Percentiles rank a stretch among this genome's conserved stretches.
These are phyloP conservation scores for Chamaetylas fuelleborni DNA, from an alignment of 2,113 vertebrate species.

Conservation along the genomic window DNA sequence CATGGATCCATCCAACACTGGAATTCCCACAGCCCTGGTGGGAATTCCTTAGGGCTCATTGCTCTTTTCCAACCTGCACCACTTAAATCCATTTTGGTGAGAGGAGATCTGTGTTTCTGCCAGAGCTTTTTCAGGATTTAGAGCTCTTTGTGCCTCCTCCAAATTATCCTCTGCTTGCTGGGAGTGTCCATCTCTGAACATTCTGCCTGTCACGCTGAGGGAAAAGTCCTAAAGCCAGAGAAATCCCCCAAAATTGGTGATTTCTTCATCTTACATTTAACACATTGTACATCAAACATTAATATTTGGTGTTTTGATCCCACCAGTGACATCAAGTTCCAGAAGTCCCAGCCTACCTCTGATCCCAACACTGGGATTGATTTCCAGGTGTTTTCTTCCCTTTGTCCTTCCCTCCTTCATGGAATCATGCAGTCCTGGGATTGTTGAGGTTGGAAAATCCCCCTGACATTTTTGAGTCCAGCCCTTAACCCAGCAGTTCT, in stretches of 20 bases:
- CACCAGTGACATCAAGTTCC: neutral
- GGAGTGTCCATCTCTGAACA: neutral
- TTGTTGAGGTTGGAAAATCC: neutral
- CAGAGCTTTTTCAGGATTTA: neutral
- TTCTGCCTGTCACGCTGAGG: accelerated
- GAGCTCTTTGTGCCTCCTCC: neutral
- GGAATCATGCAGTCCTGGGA: neutral
- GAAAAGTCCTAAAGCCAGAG: neutral
- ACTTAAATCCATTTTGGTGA: neutral
- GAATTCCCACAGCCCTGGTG: neutral
- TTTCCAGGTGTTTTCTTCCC: accelerated
- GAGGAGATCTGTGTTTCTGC: neutral
- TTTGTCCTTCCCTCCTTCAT: neutral
- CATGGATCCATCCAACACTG: accelerated
- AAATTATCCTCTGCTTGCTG: neutral
- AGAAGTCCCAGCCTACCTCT: neutral
- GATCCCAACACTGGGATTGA: neutral
- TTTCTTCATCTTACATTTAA: neutral
- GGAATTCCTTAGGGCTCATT: accelerated
- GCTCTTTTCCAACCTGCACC: neutral
- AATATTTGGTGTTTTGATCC: neutral
- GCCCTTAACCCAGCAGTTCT: neutral
- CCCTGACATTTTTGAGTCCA: neutral
- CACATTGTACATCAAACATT: neutral
- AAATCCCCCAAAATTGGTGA: accelerated